Evolutionary conservation across 2,888 invertebrate species (phyloP).

Genomic region (Podabrus alpinus): DNA sequence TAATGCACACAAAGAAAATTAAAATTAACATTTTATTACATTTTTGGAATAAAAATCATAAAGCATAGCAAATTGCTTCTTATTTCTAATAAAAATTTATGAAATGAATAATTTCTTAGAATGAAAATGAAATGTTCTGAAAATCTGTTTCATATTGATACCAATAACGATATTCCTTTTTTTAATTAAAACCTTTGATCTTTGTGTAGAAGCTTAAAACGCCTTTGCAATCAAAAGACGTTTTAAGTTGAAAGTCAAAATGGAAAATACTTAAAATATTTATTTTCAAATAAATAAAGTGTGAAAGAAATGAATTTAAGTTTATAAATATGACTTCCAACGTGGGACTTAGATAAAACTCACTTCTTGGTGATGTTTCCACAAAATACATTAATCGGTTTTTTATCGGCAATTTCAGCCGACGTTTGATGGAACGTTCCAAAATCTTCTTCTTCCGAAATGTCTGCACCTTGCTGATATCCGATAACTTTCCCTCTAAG

Average conservation of each 20-base stretch:
- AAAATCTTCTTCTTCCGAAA: conserved; percentile 36
- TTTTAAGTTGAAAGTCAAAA: background rate
- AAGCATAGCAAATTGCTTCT: background rate
- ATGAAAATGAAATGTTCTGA: background rate
- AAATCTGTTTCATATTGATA: background rate
- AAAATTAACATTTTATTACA: background rate
- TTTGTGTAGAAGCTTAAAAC: background rate
- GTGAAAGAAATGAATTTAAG: background rate
- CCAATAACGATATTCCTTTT: background rate
- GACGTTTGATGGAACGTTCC: conserved; percentile 58
- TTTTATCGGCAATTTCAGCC: conserved; percentile 55
- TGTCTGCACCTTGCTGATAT: conserved; percentile 32
- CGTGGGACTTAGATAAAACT: conserved; percentile 11
- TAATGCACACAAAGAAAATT: background rate
- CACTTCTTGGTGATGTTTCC: conserved; percentile 60
- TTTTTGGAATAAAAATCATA: background rate
- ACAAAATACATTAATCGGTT: conserved; percentile 58
- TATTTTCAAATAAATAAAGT: background rate
- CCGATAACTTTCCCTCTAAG: conserved; percentile 40
- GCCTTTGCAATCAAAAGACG: background rate
- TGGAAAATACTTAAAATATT: background rate
- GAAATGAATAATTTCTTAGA: background rate
- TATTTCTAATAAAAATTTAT: background rate
- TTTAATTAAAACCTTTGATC: background rate
- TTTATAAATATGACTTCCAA: background rate